These are phyloP conservation scores for Helogale parvula DNA, from an alignment of 2,113 vertebrate genomes.

Conservation along the genomic window DNA sequence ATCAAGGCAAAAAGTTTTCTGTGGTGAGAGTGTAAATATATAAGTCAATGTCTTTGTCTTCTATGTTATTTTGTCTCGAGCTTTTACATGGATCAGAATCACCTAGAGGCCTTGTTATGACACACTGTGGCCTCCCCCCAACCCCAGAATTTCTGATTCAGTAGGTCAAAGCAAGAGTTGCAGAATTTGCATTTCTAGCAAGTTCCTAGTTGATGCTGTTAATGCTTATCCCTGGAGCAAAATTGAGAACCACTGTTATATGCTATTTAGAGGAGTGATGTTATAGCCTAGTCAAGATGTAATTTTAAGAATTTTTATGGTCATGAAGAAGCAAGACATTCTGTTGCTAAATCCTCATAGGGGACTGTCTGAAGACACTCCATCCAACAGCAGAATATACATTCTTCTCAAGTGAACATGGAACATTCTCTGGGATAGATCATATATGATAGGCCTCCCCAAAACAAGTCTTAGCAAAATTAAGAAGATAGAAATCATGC, in stretches of 20 bases:
- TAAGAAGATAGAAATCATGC: not conserved
- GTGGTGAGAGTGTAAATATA: not conserved
- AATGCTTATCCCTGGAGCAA: not conserved
- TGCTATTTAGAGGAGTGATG: not conserved
- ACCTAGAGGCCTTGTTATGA: not conserved
- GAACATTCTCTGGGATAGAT: not conserved
- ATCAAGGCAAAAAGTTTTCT: not conserved
- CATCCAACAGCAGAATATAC: not conserved
- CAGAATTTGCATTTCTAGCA: not conserved
- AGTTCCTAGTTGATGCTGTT: not conserved
- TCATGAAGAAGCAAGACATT: not conserved
- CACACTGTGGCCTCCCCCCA: not conserved
- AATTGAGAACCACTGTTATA: not conserved
- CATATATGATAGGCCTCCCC: not conserved
- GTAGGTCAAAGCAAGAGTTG: not conserved
- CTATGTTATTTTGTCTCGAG: not conserved
- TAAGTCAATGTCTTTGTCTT: not conserved
- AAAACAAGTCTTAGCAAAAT: not conserved
- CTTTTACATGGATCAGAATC: not conserved
- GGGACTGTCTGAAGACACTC: not conserved
- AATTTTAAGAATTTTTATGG: not conserved
- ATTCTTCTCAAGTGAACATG: not conserved
- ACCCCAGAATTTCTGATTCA: not conserved
- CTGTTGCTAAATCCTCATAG: not conserved
- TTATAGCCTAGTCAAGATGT: not conserved